Evolutionary conservation across 2,113 vertebrate genomes (phyloP), one percentile per base, ranked within the genome.

Genomic region (Rallus limicola): DNA sequence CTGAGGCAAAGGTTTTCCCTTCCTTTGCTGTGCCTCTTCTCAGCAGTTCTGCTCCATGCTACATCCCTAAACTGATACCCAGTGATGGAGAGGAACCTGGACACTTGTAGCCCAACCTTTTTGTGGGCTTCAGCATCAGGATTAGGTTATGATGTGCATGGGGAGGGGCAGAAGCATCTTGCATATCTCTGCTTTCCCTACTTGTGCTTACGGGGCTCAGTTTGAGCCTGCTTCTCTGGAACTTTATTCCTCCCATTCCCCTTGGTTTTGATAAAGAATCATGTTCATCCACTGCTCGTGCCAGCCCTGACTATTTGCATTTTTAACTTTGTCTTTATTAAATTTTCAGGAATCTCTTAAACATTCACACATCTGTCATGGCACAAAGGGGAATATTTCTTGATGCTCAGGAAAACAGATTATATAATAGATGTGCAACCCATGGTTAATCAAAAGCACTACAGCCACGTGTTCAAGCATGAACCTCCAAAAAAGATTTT

Each of bases 261-360:
- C 38, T 88, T 69, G 68, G 24, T 80, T 90, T 60, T 79, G 75
- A 74, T 65, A 33, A 46, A 85, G 85, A 80, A 50, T 80, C n/a
- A 6, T 76, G 50, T 62, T 91, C 89, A 62, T 42, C 40, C 70
- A 25, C 44, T n/a, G 2, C 76, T 83, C 4, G 17, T 13, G 15
- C 48, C 67, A 82, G 70, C 67, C 62, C 75, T 1, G 21, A 63
- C 50, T 91, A 69, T 76, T 91, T 87, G 93, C 88, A 93, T 94
- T 96, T 96, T 95, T 92, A 88, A 88, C 94, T 92, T 90, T 46
- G 44, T 82, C 64, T 84, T 53, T 56, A 94, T 92, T 90, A 93
- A 95, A 93, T 68, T 95, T 96, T 96, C 93, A 96, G 36, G 90
- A 88, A 52, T 70, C 85, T 86, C 68, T 80, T 92, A 70, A 70